A percentile compares a stretch with the other conserved stretches of the same genome.
These are phyloP conservation scores for Fukomys damarensis DNA, from an alignment of 2,113 vertebrate species.

Conservation along the genomic window DNA sequence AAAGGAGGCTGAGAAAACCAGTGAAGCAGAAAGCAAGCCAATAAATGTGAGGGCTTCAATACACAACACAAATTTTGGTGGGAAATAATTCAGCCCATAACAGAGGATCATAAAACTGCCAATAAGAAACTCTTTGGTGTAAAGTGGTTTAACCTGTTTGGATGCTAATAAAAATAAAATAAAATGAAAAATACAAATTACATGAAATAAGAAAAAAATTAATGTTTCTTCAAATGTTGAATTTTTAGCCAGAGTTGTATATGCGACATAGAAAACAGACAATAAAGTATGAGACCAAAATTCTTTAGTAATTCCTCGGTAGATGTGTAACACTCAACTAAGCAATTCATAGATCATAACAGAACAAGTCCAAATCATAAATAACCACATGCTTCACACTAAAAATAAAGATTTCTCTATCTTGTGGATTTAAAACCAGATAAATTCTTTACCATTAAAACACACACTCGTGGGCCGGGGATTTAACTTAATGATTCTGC, in stretches of 20 bases:
- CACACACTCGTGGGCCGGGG: background rate
- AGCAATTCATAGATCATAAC: background rate
- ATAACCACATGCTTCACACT: background rate
- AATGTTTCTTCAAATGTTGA: background rate
- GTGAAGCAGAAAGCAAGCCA: background rate
- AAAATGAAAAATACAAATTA: constrained; percentile 26
- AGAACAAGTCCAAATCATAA: constrained; percentile 14
- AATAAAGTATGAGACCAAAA: constrained; percentile 2
- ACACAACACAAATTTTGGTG: background rate
- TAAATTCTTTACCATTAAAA: constrained; percentile 3
- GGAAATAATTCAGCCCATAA: background rate
- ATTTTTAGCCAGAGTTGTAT: constrained; percentile 26
- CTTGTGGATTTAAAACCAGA: background rate
- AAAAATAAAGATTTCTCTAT: constrained; percentile 12
- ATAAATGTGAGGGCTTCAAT: background rate
- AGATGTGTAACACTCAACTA: background rate
- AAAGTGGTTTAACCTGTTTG: constrained; percentile 21
- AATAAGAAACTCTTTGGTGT: constrained; percentile 9
- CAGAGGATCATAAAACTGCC: background rate
- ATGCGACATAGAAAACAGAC: background rate
- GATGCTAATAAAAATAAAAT: constrained; percentile 18
- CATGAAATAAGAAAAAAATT: constrained; percentile 13
- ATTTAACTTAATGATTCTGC: no score
- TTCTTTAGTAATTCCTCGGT: background rate
- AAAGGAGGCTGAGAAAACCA: background rate